Evolutionary conservation across 2,888 invertebrate genomes (phyloP).

Genomic region (Alcis repandata): DNA sequence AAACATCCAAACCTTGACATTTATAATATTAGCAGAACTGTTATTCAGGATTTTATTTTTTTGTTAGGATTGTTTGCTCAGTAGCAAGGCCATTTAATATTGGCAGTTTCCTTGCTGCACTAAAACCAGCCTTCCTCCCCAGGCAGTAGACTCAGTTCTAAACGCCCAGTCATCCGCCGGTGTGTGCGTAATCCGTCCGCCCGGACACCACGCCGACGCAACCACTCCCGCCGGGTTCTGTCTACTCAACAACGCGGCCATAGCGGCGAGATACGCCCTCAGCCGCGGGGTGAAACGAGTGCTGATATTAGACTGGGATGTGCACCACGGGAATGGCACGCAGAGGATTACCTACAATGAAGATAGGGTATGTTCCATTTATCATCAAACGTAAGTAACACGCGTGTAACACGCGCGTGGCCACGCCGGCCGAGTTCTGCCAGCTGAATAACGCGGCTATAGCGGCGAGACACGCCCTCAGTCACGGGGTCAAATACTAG

Average conservation of each 20-base stretch:
- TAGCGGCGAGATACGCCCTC: conserved; percentile 92
- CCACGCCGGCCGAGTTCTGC: conserved; percentile 94
- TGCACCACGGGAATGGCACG: conserved; percentile 98
- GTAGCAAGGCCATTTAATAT: no score
- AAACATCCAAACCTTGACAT: no score
- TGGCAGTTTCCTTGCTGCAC: neutral
- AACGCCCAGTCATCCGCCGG: conserved; percentile 89
- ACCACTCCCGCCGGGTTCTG: conserved; percentile 95
- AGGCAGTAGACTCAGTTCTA: conserved; percentile 89
- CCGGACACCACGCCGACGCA: conserved; percentile 95
- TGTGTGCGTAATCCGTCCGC: conserved; percentile 94
- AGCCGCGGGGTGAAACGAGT: conserved; percentile 87
- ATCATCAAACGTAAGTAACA: neutral
- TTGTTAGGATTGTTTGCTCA: no score
- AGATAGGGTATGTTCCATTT: conserved; percentile 69
- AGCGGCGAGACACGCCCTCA: conserved; percentile 92
- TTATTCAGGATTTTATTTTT: no score
- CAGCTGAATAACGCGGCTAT: conserved; percentile 95
- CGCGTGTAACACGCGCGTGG: conserved; percentile 89
- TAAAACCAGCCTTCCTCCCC: conserved; percentile 16
- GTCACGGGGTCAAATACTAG: conserved; percentile 90
- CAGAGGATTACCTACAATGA: conserved; percentile 92
- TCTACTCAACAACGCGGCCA: conserved; percentile 94
- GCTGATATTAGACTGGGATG: conserved; percentile 97
- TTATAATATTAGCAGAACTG: no score